phyloP scores from a whole-genome alignment of 2,888 invertebrate species.

The Apotomis turbidana region DNA sequence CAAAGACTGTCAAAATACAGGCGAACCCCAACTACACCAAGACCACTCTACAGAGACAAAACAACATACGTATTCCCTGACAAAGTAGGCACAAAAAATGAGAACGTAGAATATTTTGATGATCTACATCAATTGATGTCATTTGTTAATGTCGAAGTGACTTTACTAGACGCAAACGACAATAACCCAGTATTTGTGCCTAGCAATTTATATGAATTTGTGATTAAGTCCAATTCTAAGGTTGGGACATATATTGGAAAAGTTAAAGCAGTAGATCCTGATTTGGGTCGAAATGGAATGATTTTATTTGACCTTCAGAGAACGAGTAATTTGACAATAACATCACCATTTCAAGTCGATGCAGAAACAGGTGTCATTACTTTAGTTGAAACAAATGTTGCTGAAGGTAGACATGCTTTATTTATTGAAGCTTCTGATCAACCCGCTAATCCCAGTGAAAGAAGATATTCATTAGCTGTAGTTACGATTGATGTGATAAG shows the following conservation, averaged over 20 bases:
- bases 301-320: constrained; percentile 89
- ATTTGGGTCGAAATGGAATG: constrained; percentile 88
- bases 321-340: constrained; percentile 85
- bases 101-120: constrained; percentile 74
- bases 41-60: constrained; percentile 63
- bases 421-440: constrained; percentile 94
- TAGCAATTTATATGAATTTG: constrained; percentile 92
- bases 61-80: constrained; percentile 80
- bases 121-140: constrained; percentile 74
- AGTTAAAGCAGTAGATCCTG: constrained; percentile 92
- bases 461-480: constrained; percentile 92
- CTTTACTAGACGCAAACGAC: constrained; percentile 94
- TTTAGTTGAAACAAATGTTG: constrained; percentile 86
- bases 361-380: constrained; percentile 87
- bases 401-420: constrained; percentile 89
- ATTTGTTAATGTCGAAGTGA: constrained; percentile 90
- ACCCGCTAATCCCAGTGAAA: constrained; percentile 92
- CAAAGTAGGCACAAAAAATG: constrained; percentile 68
- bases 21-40: constrained; percentile 60
- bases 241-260: constrained; percentile 90
- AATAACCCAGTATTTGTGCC: constrained; percentile 94
- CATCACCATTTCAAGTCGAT: constrained; percentile 89
- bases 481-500: constrained; percentile 90
- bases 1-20: constrained; percentile 74
- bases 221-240: constrained; percentile 86